Percentiles rank a stretch among this genome's conserved stretches.
phyloP scores from a whole-genome alignment of 2,797 vertebrate species.

The Argentina silus region DNA sequence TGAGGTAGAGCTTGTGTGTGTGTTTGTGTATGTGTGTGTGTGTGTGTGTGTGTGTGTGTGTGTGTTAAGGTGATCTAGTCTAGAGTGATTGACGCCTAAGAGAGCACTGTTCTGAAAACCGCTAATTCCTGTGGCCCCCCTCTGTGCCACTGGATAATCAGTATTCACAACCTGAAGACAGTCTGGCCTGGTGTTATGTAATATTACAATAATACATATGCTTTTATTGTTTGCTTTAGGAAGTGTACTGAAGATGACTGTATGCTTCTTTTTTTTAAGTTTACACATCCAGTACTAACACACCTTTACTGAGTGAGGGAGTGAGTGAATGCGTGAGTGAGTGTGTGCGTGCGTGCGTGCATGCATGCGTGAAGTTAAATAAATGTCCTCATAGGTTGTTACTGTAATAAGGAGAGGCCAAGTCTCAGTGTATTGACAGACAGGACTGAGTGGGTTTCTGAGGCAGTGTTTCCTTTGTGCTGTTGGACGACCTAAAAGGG shows the following conservation, averaged over 20 bases:
- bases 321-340: too few species aligned
- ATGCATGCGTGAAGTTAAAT: too few species aligned
- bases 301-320: too few species aligned
- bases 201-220: background rate
- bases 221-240: background rate
- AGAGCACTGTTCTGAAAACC: background rate
- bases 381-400: background rate
- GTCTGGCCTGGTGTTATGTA: background rate
- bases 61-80: slow-evolving; percentile 33
- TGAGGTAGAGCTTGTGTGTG: background rate
- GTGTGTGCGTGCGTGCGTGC: too few species aligned
- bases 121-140: background rate
- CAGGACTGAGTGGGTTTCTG: background rate
- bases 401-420: background rate
- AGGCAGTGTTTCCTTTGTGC: slow-evolving; percentile 5
- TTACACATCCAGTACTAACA: too few species aligned
- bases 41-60: too few species aligned
- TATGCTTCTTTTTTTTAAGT: too few species aligned
- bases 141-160: background rate
- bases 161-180: background rate
- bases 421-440: background rate
- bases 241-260: background rate
- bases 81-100: slow-evolving; percentile 12
- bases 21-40: background rate
- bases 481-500: background rate